These are phyloP conservation scores for Phymanthus crucifer DNA, from an alignment of 92 coral and sea anemone genomes.

Conservation along the genomic window DNA sequence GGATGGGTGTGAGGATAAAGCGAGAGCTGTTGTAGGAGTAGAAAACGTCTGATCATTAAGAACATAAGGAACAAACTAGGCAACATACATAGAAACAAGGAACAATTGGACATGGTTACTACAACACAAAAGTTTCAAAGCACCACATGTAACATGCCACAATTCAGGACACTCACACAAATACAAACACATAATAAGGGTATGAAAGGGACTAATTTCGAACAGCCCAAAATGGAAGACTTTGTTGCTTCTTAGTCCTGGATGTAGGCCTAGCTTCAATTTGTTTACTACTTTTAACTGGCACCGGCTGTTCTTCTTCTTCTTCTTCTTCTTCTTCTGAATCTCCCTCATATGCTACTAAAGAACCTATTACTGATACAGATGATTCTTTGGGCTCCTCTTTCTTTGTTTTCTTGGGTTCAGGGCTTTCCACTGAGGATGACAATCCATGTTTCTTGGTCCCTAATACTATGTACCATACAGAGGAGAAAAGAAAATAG, in stretches of 20 bases:
- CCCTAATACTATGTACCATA: constrained; percentile 4
- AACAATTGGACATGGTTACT: neutral
- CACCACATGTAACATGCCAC: neutral
- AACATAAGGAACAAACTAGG: neutral
- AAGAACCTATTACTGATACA: constrained; percentile 43
- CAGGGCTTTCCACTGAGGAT: constrained; percentile 14
- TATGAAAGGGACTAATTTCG: constrained; percentile 13
- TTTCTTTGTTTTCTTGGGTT: constrained; percentile 50
- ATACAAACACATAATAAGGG: neutral
- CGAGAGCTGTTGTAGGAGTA: no score
- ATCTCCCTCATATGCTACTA: constrained; percentile 72
- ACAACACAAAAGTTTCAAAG: neutral
- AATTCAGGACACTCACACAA: neutral
- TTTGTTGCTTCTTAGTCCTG: constrained; percentile 10
- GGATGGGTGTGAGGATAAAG: no score
- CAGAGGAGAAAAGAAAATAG: constrained; percentile 6
- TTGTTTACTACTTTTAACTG: constrained; percentile 25
- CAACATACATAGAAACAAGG: neutral
- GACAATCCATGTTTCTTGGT: constrained; percentile 45
- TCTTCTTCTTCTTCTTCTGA: constrained; percentile 78
- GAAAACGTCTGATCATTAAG: no score
- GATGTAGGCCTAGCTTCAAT: neutral
- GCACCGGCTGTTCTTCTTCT: constrained; percentile 42
- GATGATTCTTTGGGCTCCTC: constrained; percentile 36
- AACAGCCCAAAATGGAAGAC: constrained; percentile 83